These are phyloP conservation scores for Sicus ferrugineus DNA, from an alignment of 2,888 invertebrate genomes.

Conservation along the genomic window DNA sequence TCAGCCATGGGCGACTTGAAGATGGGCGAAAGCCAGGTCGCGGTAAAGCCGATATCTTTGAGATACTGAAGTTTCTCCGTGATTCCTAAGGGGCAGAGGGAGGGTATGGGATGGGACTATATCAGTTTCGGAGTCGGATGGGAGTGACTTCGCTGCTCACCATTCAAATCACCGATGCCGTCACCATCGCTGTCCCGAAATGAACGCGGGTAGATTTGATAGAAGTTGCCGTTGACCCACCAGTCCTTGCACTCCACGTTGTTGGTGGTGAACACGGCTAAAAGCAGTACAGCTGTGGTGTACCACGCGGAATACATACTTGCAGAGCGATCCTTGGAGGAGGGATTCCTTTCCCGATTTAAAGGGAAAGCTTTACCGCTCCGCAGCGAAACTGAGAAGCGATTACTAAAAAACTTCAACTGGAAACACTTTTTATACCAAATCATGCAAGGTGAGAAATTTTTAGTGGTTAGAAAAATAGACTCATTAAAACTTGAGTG, in stretches of 20 bases:
- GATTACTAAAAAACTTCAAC: background rate
- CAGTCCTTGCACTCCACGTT: constrained; percentile 47
- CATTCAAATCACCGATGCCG: constrained; percentile 74
- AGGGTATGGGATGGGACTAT: background rate
- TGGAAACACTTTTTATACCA: constrained; percentile 17
- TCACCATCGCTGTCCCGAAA: constrained; percentile 82
- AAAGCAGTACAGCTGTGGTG: background rate
- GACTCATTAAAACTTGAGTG: background rate
- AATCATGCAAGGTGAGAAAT: background rate
- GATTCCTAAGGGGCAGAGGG: constrained; percentile 66
- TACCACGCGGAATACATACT: too few species aligned
- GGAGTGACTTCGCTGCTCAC: constrained; percentile 57
- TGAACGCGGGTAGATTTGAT: constrained; percentile 82
- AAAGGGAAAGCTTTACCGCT: too few species aligned
- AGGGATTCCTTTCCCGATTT: too few species aligned
- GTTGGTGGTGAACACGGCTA: constrained; percentile 5
- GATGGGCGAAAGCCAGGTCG: constrained; percentile 78
- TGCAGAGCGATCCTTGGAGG: too few species aligned
- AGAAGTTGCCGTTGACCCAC: constrained; percentile 68
- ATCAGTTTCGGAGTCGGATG: background rate
- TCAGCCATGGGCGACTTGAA: constrained; percentile 80
- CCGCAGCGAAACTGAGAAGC: background rate
- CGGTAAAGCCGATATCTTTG: constrained; percentile 72
- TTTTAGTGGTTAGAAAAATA: constrained; percentile 5
- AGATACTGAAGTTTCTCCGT: constrained; percentile 72